Evolutionary conservation across 2,113 vertebrate genomes (phyloP).

Genomic region (Gasterosteus nipponicus): DNA sequence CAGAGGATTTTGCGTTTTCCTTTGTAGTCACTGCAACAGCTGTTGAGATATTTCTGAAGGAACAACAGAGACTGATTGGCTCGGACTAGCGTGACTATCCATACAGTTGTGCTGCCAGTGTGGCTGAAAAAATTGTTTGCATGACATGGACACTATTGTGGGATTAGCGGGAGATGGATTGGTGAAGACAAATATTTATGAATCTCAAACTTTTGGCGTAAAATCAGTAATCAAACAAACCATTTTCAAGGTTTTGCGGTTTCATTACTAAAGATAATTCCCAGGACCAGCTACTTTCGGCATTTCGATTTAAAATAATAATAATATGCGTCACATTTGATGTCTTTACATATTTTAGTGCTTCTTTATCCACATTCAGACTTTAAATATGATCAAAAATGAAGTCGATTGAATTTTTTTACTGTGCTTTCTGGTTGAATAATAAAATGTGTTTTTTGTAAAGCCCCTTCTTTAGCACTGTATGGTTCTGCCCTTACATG

Average conservation of each 20-base stretch:
- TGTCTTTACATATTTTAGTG: background rate
- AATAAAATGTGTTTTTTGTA: background rate
- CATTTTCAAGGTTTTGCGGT: background rate
- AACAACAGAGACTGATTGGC: background rate
- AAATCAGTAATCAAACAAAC: background rate
- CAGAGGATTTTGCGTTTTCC: background rate
- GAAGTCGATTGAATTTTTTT: background rate
- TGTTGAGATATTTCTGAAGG: too few species aligned
- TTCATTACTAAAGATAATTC: background rate
- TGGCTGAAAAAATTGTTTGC: background rate
- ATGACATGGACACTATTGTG: background rate
- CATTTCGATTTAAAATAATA: background rate
- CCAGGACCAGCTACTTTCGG: background rate
- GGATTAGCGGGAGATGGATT: too few species aligned
- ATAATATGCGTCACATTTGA: background rate
- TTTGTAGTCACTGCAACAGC: background rate
- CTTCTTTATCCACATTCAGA: background rate
- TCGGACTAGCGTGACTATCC: background rate
- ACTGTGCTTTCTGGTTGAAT: slow-evolving; percentile 8
- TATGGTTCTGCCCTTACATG: background rate
- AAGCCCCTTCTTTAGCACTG: slow-evolving; percentile 8
- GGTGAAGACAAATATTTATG: background rate
- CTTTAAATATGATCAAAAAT: background rate
- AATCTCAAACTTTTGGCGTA: background rate
- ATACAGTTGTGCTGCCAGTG: background rate